Base-by-base conservation (phyloP, 2,888 invertebrate genomes). In the Heliothis peltigera region DNA sequence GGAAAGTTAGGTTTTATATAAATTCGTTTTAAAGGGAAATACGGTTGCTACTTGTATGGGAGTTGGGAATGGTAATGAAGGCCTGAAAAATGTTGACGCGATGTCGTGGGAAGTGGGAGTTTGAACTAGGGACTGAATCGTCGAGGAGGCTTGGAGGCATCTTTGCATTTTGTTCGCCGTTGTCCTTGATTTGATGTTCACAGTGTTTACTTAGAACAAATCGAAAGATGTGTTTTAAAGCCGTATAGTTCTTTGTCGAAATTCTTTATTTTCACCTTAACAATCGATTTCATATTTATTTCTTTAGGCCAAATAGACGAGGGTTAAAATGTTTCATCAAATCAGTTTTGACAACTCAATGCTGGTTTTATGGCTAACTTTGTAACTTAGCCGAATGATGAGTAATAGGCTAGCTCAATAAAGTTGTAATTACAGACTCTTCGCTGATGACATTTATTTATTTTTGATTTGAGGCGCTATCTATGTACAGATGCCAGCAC, bases 1-100 rank as follows among this genome's bases (percentile, higher is more conserved):
- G 79, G 76, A 77, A 77, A 76, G 79, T 75, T 62, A 72, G 61
- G 73, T 79, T 79, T 64, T 76, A 70, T 57, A 66, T 66, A 64
- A 70, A 58, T 64, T 69, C 57, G 79, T 62, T 61, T 74, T 74
- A 77, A 67, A 68, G 56, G 74, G 43, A 75, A 70, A 70, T 73
- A 75, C 60, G 71, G 76, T 70, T 75, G 64, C 32, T 54, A 47
- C 70, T 60, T 70, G 56, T 69, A 75, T 73, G 58, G 64, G 19
- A 66, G 57, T 44, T 21, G 48, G 21, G 70, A 71, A 74, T 74
- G 46, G 39, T 73, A 70, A 70, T 70, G 61, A 57, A 56, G 53
- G 62, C 25, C 25, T 69, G 71, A 69, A 57, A 46, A 49, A 74
- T 35, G 56, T 25, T 53, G 69, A 52, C 21, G 48, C 4, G 19